Percentiles rank a stretch among this genome's conserved stretches.
phyloP scores from a whole-genome alignment of 2,888 invertebrate species.

The Argyresthia goedartella region DNA sequence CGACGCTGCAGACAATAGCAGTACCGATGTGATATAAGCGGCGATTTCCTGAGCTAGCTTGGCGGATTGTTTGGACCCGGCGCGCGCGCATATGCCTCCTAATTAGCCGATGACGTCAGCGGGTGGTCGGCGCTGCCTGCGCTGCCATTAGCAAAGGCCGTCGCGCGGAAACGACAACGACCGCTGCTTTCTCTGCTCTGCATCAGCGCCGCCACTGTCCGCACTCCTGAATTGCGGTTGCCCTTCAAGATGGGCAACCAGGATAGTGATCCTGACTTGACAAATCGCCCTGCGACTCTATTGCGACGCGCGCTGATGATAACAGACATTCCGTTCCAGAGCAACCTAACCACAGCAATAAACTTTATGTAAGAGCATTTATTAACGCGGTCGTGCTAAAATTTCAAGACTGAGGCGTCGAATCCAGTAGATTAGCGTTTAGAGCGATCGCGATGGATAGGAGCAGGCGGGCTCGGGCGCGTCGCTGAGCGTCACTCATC shows the following conservation, averaged over 20 bases:
- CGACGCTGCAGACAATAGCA: constrained; percentile 26
- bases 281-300: constrained; percentile 1
- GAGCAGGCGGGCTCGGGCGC: constrained; percentile 44
- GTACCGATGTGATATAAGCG: constrained; percentile 58
- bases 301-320: no score
- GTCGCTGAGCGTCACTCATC: constrained; percentile 66
- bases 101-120: constrained; percentile 62
- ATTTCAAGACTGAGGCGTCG: constrained; percentile 3
- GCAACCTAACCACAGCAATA: no score
- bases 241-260: constrained; percentile 29
- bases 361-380: no score
- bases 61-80: constrained; percentile 18
- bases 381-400: neutral
- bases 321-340: no score
- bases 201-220: constrained; percentile 26
- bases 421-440: constrained; percentile 1
- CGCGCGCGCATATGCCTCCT: constrained; percentile 45
- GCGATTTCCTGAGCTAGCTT: constrained; percentile 43
- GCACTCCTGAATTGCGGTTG: constrained; percentile 11
- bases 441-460: constrained; percentile 47
- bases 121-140: constrained; percentile 30
- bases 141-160: constrained; percentile 53
- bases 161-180: constrained; percentile 68
- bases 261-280: no score
- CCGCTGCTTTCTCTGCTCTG: constrained; percentile 57